Percentiles rank a stretch among this genome's conserved stretches.
phyloP scores from a whole-genome alignment of 2,113 vertebrate species.

The Sylvilagus bachmani region DNA sequence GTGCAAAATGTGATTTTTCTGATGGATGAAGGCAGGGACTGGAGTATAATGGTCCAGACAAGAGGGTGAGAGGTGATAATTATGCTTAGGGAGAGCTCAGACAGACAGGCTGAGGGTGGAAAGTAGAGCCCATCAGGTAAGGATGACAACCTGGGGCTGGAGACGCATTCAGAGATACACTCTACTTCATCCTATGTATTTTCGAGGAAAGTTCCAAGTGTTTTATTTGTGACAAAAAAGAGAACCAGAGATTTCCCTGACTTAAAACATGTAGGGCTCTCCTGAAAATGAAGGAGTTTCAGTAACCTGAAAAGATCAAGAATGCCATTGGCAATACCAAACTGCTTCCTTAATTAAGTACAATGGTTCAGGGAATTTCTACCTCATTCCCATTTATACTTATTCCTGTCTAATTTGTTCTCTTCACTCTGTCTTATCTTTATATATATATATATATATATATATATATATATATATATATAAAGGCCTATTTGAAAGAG shows the following conservation, averaged over 20 bases:
- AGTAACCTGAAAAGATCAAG: background rate
- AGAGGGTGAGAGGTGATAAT: fast-evolving
- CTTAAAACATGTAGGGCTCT: background rate
- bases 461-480: too few relatives aligned
- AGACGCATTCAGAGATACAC: background rate
- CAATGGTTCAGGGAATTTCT: background rate
- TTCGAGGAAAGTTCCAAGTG: background rate
- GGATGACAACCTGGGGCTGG: background rate
- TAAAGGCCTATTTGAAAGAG: too few relatives aligned
- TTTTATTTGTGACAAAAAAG: background rate
- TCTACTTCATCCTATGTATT: background rate
- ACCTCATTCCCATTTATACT: background rate
- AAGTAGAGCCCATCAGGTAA: background rate
- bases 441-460: too few relatives aligned
- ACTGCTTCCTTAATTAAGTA: background rate
- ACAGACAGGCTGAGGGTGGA: background rate
- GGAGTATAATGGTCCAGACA: too few relatives aligned
- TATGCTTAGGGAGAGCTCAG: background rate
- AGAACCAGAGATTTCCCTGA: background rate
- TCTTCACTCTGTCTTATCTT: too few relatives aligned
- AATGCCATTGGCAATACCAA: background rate
- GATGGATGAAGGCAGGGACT: background rate
- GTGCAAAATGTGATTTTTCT: background rate
- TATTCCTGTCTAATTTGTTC: background rate
- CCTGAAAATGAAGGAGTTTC: background rate